phyloP scores from a whole-genome alignment of 2,888 invertebrate species.

The Lasioglossum figueresi region DNA sequence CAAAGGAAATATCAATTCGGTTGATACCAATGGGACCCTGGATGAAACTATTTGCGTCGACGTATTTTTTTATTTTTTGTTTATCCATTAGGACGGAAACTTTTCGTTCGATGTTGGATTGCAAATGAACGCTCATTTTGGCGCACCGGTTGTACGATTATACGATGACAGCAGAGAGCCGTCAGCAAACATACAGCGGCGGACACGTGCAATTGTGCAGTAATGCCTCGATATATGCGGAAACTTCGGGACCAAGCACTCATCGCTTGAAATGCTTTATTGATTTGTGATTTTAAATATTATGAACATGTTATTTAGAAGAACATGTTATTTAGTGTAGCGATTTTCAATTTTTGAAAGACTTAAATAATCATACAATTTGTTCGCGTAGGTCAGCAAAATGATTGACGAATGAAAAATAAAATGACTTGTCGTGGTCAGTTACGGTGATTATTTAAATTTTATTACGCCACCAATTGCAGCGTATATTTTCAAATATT shows the following conservation, averaged over 20 bases:
- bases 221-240: background rate
- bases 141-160: background rate
- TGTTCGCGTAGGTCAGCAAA: background rate
- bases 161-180: background rate
- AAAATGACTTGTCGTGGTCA: background rate
- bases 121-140: slow-evolving; percentile 2
- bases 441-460: background rate
- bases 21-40: background rate
- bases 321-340: no score
- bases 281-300: background rate
- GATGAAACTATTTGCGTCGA: background rate
- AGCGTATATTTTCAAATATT: background rate
- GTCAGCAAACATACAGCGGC: background rate
- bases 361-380: background rate
- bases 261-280: background rate
- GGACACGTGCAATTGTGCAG: background rate
- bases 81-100: background rate
- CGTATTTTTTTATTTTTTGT: background rate
- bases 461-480: background rate
- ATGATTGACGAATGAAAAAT: background rate
- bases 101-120: background rate
- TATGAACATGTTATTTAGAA: background rate
- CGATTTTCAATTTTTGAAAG: background rate
- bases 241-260: background rate
- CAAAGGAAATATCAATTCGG: slow-evolving; percentile 9